These are phyloP conservation scores for Tortrix viridana DNA, from an alignment of 2,888 invertebrate genomes.

Conservation along the genomic window DNA sequence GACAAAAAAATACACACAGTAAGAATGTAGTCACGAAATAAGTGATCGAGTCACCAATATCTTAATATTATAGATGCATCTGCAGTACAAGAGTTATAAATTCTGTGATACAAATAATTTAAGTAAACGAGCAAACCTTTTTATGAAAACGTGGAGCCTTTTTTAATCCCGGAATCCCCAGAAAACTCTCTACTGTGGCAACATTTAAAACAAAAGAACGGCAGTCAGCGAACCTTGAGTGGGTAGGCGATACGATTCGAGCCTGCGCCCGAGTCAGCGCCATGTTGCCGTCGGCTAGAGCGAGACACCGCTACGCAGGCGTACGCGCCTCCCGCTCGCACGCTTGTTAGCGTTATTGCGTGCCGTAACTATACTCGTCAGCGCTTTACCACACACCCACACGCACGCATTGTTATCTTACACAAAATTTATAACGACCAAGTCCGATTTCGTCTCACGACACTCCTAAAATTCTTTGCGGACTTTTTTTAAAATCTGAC, in stretches of 20 bases:
- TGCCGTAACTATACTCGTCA: slow-evolving; percentile 83
- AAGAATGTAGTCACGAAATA: too few species aligned
- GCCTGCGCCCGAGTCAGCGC: slow-evolving; percentile 86
- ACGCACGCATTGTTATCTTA: slow-evolving; percentile 81
- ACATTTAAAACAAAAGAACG: slow-evolving; percentile 85
- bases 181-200: slow-evolving; percentile 61
- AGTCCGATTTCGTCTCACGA: slow-evolving; percentile 77
- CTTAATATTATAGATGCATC: too few species aligned
- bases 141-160: not conserved
- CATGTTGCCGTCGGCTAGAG: slow-evolving; percentile 76
- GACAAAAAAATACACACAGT: too few species aligned
- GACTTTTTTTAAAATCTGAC: slow-evolving; percentile 69
- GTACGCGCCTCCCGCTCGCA: slow-evolving; percentile 60
- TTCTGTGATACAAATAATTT: not conserved
- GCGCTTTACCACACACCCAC: slow-evolving; percentile 80
- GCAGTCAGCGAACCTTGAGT: slow-evolving; percentile 86
- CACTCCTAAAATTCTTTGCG: slow-evolving; percentile 81
- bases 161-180: slow-evolving; percentile 23
- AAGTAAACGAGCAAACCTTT: too few species aligned
- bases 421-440: slow-evolving; percentile 83
- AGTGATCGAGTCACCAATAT: too few species aligned
- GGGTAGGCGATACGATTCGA: slow-evolving; percentile 86
- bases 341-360: slow-evolving; percentile 85
- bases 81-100: too few species aligned
- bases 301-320: slow-evolving; percentile 62